phyloP scores from a whole-genome alignment of 2,113 vertebrate species.

The Entosphenus tridentatus region DNA sequence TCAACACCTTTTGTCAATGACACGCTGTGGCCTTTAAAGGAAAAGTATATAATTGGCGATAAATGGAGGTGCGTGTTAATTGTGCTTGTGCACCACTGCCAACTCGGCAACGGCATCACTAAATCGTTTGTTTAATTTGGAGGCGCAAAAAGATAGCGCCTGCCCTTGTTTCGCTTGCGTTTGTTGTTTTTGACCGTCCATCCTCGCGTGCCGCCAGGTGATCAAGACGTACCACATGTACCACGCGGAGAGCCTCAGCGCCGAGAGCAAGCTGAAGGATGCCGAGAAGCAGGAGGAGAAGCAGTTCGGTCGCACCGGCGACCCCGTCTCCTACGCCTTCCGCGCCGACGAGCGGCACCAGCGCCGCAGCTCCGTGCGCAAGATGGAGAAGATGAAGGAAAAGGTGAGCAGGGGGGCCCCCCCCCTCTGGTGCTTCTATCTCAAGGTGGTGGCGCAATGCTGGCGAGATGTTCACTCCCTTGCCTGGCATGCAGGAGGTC shows the following conservation, averaged over 20 bases:
- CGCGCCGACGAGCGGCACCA: conserved; percentile 66
- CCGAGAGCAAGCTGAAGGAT: conserved; percentile 88
- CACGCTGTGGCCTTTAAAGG: too few species aligned
- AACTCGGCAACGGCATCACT: too few species aligned
- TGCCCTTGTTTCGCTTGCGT: not conserved
- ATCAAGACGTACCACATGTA: conserved; percentile 99
- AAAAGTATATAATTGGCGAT: too few species aligned
- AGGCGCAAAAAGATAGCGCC: not conserved
- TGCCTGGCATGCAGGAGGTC: too few species aligned
- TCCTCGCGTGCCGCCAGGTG: conserved; percentile 29
- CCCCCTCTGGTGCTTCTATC: too few species aligned
- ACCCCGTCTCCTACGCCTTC: conserved; percentile 55
- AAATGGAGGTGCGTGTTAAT: too few species aligned
- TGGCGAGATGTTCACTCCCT: too few species aligned
- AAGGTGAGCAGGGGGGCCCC: conserved; percentile 32
- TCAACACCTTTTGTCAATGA: too few species aligned
- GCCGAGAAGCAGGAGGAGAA: conserved; percentile 95
- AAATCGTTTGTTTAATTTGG: too few species aligned
- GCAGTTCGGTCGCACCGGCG: conserved; percentile 54
- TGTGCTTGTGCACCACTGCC: too few species aligned
- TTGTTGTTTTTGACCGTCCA: not conserved
- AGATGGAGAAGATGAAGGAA: conserved; percentile 99
- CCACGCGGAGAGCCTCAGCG: conserved; percentile 80
- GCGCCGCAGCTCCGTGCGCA: conserved; percentile 83
- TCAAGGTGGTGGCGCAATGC: too few species aligned